phyloP scores from a whole-genome alignment of 2,888 invertebrate species.

The Tortricodes alternella region DNA sequence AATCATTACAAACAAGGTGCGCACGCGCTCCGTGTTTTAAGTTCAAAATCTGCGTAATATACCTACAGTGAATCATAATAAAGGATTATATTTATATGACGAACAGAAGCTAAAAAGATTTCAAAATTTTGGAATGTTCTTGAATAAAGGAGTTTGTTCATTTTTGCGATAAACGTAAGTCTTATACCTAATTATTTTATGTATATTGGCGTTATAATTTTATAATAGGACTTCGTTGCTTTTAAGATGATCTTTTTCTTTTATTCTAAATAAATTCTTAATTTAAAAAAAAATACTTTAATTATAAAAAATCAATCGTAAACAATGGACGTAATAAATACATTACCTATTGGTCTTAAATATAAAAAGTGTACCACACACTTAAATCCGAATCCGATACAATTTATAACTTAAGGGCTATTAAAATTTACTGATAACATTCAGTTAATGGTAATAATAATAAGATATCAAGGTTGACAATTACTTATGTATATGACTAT shows the following conservation, averaged over 20 bases:
- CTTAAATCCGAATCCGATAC: too few relatives aligned
- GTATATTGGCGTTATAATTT: slow-evolving; percentile 13
- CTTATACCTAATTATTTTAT: neutral
- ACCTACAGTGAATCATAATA: slow-evolving; percentile 9
- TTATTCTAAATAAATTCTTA: too few relatives aligned
- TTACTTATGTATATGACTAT: too few relatives aligned
- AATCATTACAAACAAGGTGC: neutral
- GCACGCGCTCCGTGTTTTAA: slow-evolving; percentile 13
- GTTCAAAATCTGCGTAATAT: slow-evolving; percentile 15
- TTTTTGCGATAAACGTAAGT: slow-evolving; percentile 13
- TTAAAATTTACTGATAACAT: too few relatives aligned
- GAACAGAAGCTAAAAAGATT: neutral
- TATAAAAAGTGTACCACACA: too few relatives aligned
- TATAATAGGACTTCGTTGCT: too few relatives aligned
- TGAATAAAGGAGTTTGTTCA: neutral
- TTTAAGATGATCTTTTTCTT: too few relatives aligned
- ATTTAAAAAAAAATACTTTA: neutral
- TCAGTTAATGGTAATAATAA: too few relatives aligned
- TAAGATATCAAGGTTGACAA: too few relatives aligned
- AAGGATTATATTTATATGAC: neutral
- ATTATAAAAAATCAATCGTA: too few relatives aligned
- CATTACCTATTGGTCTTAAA: neutral
- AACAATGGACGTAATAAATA: too few relatives aligned
- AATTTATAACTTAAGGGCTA: too few relatives aligned
- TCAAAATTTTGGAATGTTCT: neutral